Conservation (phyloP, 2,888 invertebrate species). For the Hemistola chrysoprasaria region DNA sequence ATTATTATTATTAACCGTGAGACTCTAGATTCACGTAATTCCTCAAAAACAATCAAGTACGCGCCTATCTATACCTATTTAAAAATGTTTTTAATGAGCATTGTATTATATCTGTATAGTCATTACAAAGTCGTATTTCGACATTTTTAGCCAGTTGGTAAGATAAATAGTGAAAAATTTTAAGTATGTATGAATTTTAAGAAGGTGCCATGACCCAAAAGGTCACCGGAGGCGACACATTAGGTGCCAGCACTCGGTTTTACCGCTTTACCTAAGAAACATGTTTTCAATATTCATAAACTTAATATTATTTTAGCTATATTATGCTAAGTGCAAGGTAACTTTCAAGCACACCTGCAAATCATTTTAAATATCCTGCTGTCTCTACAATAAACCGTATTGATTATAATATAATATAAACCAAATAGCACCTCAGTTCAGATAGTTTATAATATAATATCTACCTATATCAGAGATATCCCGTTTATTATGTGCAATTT, state of each 20-base stretch:
- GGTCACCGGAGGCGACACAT: conserved; percentile 16
- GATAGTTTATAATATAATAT: conserved; percentile 14
- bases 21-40: conserved; percentile 34
- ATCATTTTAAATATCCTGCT: conserved; percentile 34
- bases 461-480: conserved; percentile 3
- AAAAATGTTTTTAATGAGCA: too few relatives aligned
- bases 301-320: conserved; percentile 34
- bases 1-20: conserved; percentile 47
- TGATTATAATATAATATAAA: too few relatives aligned
- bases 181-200: conserved; percentile 26
- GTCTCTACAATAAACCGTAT: conserved; percentile 28
- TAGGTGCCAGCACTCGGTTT: conserved; percentile 9
- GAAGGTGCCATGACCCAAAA: conserved; percentile 13
- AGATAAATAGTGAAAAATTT: conserved; percentile 7
- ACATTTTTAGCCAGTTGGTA: conserved; percentile 2
- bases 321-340: conserved; percentile 23
- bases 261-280: conserved; percentile 30
- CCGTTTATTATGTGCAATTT: conserved; percentile 10
- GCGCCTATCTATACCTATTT: too few relatives aligned
- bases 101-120: too few relatives aligned
- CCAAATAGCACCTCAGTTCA: conserved; percentile 4
- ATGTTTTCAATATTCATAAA: conserved; percentile 39
- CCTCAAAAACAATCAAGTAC: conserved; percentile 47
- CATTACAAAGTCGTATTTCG: conserved; percentile 12
- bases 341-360: conserved; percentile 34